These are phyloP conservation scores for Anser cygnoides DNA, from an alignment of 2,113 vertebrate genomes.

Conservation along the genomic window DNA sequence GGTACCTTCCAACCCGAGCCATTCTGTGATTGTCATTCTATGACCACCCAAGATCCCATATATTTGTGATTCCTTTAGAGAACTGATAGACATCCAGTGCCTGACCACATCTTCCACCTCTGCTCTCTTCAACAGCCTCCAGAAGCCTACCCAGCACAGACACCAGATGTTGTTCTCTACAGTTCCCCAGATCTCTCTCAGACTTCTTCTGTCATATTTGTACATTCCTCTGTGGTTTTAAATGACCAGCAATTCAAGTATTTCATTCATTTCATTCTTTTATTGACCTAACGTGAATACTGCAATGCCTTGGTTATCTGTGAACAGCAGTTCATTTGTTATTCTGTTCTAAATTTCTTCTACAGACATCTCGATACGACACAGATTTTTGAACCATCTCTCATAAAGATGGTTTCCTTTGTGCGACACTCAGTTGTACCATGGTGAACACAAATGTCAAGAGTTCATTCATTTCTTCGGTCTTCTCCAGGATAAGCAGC, in stretches of 20 bases:
- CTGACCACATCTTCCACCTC: background rate
- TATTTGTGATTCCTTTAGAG: background rate
- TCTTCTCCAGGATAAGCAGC: background rate
- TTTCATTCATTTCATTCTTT: background rate
- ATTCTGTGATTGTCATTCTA: too few species aligned
- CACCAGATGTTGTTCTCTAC: background rate
- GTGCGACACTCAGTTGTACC: background rate
- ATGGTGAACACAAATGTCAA: background rate
- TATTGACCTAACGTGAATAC: background rate
- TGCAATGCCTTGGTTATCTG: background rate
- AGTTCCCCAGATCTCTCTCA: background rate
- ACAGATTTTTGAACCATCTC: background rate
- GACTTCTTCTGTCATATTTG: background rate
- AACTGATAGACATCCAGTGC: background rate
- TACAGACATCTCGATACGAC: rapidly evolving
- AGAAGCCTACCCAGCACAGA: background rate
- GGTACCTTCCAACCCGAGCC: too few species aligned
- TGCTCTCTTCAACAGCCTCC: background rate
- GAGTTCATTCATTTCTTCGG: background rate
- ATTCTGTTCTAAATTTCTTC: background rate
- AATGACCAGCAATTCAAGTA: background rate
- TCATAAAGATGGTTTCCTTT: background rate
- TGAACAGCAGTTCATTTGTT: background rate
- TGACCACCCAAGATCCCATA: background rate
- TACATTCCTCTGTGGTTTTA: background rate